Evolutionary conservation across 2,888 invertebrate species (phyloP).

Genomic region (Parnassius glacialis): DNA sequence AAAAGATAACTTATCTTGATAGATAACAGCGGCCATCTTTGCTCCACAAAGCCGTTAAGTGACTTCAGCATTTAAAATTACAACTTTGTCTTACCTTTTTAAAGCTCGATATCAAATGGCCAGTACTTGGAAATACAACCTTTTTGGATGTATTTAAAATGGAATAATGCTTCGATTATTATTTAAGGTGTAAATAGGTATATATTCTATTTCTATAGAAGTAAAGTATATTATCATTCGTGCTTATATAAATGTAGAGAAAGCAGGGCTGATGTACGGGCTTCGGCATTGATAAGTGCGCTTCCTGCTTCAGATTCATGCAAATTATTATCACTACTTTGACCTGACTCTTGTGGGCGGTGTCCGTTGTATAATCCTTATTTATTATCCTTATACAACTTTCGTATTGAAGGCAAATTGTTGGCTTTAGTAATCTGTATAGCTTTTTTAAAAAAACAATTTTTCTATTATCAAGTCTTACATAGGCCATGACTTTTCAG

Average conservation of each 20-base stretch:
- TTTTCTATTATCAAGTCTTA: conserved; percentile 4
- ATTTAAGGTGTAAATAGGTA: conserved; percentile 7
- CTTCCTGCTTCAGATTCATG: conserved; percentile 65
- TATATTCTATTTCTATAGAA: conserved; percentile 23
- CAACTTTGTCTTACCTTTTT: conserved; percentile 40
- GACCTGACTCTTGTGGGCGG: conserved; percentile 60
- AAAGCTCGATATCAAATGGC: conserved; percentile 40
- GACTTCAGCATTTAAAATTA: conserved; percentile 40
- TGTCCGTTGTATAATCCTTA: conserved; percentile 55
- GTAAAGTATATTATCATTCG: conserved; percentile 28
- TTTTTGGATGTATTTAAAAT: conserved; percentile 26
- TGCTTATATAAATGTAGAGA: conserved; percentile 41
- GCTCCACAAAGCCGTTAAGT: conserved; percentile 34
- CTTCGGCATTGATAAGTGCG: conserved; percentile 60
- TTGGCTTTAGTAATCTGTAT: conserved; percentile 15
- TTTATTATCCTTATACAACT: conserved; percentile 40
- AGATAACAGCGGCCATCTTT: conserved; percentile 40
- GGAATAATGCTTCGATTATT: conserved; percentile 21
- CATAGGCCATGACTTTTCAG: background rate
- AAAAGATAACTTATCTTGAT: conserved; percentile 35
- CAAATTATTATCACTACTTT: conserved; percentile 68
- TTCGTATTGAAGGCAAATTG: conserved; percentile 21
- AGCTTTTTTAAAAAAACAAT: conserved; percentile 9
- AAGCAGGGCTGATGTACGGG: conserved; percentile 63
- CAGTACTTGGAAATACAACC: conserved; percentile 35